A percentile compares a stretch with the other conserved stretches of the same genome.
phyloP scores from a whole-genome alignment of 2,888 invertebrate genomes.

The Caenorhabditis virilis region DNA sequence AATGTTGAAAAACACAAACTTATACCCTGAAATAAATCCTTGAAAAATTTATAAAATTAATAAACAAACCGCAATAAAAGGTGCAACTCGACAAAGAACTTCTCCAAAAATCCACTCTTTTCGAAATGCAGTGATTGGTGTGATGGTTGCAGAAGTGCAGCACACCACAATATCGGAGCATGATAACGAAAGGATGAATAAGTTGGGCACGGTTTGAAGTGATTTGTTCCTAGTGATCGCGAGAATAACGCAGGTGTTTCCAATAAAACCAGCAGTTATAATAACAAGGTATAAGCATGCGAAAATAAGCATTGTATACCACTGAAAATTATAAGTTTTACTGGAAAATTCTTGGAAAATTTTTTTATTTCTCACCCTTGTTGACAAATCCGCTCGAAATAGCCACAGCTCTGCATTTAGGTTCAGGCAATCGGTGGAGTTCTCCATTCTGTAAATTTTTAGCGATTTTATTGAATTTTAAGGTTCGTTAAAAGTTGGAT shows the following conservation, averaged over 20 bases:
- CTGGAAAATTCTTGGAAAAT: background rate
- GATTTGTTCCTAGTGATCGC: constrained; percentile 63
- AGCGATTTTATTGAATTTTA: too few species aligned
- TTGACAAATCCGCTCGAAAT: constrained; percentile 48
- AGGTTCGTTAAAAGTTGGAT: too few species aligned
- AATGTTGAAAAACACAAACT: constrained; percentile 63
- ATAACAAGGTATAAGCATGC: constrained; percentile 60
- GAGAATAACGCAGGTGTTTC: constrained; percentile 64
- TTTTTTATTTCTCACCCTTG: constrained; percentile 21
- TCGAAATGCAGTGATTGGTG: constrained; percentile 65
- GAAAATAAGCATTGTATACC: constrained; percentile 56
- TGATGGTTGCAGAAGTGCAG: constrained; percentile 65
- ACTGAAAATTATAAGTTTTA: constrained; percentile 25
- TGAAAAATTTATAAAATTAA: background rate
- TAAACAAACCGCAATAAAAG: constrained; percentile 58
- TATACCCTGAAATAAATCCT: constrained; percentile 48
- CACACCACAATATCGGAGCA: constrained; percentile 67
- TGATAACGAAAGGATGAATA: constrained; percentile 64
- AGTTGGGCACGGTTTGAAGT: constrained; percentile 67
- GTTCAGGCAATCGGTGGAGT: constrained; percentile 57
- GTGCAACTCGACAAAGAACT: constrained; percentile 60
- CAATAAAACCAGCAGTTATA: constrained; percentile 61
- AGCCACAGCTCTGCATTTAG: constrained; percentile 63
- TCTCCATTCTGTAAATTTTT: constrained; percentile 59
- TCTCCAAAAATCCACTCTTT: constrained; percentile 67